These are phyloP conservation scores for Drosophila yakuba DNA, from an alignment of 1,140 invertebrate genomes.

Conservation along the genomic window DNA sequence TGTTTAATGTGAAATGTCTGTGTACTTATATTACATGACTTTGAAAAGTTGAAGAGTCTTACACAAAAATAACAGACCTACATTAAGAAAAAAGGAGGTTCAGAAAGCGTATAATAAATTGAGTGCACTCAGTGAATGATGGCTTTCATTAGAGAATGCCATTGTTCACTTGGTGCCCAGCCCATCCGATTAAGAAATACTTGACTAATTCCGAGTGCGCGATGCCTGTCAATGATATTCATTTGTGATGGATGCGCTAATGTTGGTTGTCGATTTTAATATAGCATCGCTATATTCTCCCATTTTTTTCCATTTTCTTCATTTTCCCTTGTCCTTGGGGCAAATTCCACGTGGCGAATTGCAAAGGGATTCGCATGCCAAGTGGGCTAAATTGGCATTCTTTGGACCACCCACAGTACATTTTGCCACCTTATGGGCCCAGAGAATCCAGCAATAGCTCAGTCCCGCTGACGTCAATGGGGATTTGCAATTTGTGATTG, in stretches of 20 bases:
- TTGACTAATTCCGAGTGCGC: slow-evolving; percentile 4
- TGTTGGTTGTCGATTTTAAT: slow-evolving; percentile 1
- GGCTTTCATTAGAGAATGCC: no score
- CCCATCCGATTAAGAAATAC: background rate
- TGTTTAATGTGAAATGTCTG: background rate
- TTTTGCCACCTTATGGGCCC: slow-evolving; percentile 3
- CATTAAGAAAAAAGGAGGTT: no score
- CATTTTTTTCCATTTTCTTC: background rate
- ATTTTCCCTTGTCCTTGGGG: slow-evolving; percentile 28
- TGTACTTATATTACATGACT: background rate
- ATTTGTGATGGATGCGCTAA: slow-evolving; percentile 21
- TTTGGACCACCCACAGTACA: slow-evolving; percentile 14
- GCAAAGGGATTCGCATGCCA: slow-evolving; percentile 36
- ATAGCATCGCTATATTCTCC: background rate
- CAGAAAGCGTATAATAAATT: no score
- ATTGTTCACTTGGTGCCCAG: background rate
- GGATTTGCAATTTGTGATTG: slow-evolving; percentile 41
- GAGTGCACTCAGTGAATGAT: no score
- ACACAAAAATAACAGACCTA: no score
- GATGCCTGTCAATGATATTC: slow-evolving; percentile 1
- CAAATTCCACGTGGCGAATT: slow-evolving; percentile 25
- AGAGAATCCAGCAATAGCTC: background rate
- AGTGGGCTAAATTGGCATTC: slow-evolving; percentile 25
- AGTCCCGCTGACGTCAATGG: slow-evolving; percentile 46
- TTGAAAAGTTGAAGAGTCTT: background rate